Percentiles rank a stretch among this genome's conserved stretches.
phyloP scores from a whole-genome alignment of 2,113 vertebrate genomes.

The Macaca fascicularis region DNA sequence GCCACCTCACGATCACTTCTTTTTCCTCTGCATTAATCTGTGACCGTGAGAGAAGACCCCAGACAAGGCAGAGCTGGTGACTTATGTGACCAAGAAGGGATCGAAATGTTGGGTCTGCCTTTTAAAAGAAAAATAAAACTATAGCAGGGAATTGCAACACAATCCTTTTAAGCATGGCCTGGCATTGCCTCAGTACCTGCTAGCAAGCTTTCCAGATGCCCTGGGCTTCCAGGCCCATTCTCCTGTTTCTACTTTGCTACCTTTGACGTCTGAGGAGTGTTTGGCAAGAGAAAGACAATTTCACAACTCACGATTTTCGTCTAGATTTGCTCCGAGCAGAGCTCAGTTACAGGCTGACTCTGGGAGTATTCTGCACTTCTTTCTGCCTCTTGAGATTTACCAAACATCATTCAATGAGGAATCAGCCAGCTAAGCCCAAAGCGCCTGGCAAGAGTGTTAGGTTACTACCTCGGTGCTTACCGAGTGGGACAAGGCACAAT shows the following conservation, averaged over 20 bases:
- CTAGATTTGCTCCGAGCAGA: background rate
- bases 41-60: background rate
- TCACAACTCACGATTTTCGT: background rate
- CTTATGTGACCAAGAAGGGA: background rate
- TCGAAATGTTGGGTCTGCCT: background rate
- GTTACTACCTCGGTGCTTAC: background rate
- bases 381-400: background rate
- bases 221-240: background rate
- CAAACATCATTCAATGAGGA: background rate
- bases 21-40: background rate
- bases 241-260: background rate
- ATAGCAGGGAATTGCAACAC: background rate
- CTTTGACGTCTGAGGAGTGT: background rate
- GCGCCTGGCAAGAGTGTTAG: background rate
- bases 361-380: background rate
- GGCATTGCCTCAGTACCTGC: background rate
- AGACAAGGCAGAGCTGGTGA: background rate
- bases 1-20: background rate
- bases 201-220: background rate
- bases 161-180: background rate
- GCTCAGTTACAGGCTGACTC: background rate
- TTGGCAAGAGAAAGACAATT: background rate
- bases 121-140: background rate
- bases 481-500: background rate
- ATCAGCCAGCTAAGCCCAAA: background rate